Percentiles rank a stretch among this genome's conserved stretches.
These are phyloP conservation scores for Sorex araneus DNA, from an alignment of 2,113 vertebrate genomes.

Conservation along the genomic window DNA sequence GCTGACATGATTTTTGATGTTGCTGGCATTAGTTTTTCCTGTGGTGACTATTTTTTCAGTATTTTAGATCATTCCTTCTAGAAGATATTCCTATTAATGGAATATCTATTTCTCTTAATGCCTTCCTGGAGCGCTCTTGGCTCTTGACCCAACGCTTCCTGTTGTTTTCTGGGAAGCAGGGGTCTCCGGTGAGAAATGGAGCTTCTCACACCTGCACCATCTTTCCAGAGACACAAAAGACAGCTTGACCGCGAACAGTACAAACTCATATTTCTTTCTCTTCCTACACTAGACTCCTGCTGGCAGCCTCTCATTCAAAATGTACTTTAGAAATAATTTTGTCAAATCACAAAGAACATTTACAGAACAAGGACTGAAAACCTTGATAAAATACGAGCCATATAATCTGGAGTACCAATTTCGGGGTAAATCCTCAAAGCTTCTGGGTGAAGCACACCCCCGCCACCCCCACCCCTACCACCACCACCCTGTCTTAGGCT, in stretches of 20 bases:
- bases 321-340: not conserved
- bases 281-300: not conserved
- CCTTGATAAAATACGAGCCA: not conserved
- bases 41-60: not conserved
- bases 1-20: not conserved
- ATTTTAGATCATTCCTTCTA: not conserved
- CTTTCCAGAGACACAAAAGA: not conserved
- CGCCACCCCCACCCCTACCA: no score
- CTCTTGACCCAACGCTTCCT: fast-evolving
- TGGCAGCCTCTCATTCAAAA: not conserved
- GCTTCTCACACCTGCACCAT: not conserved
- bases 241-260: no score
- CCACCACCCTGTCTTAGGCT: no score
- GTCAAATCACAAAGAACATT: slow-evolving; percentile 41
- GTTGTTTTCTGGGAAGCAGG: not conserved
- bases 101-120: no score
- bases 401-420: not conserved
- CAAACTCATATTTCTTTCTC: not conserved
- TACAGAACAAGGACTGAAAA: not conserved
- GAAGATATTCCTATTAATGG: not conserved
- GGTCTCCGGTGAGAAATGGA: fast-evolving
- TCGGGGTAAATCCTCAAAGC: not conserved
- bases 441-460: no score
- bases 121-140: not conserved
- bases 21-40: not conserved